phyloP scores from a whole-genome alignment of 2,888 invertebrate genomes.

The Hyposoter didymator region DNA sequence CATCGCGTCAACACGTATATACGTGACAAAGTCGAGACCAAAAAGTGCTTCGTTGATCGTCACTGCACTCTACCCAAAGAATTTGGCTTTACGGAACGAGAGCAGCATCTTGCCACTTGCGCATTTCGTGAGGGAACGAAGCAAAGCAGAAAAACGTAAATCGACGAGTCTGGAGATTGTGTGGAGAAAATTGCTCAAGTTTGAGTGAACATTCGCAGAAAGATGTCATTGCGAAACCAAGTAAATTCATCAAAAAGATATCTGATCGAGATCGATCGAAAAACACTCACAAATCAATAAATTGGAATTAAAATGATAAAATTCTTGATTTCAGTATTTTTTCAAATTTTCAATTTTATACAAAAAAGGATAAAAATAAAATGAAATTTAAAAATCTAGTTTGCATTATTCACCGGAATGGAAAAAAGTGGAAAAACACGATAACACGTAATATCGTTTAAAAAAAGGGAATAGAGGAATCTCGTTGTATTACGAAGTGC shows the following conservation, averaged over 20 bases:
- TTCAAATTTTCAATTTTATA: background rate
- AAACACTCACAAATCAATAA: background rate
- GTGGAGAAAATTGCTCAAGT: constrained; percentile 26
- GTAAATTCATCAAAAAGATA: background rate
- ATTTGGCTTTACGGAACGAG: constrained; percentile 21
- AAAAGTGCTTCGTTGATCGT: constrained; percentile 22
- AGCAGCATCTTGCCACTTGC: constrained; percentile 27
- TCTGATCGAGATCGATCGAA: background rate
- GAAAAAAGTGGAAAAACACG: background rate
- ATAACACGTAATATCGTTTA: background rate
- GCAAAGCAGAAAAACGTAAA: background rate
- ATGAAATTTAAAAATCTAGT: background rate
- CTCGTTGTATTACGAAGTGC: constrained; percentile 1
- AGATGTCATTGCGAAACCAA: background rate
- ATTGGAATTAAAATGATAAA: background rate
- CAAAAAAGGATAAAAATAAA: background rate
- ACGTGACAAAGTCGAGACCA: background rate
- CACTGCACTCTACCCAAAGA: constrained; percentile 1
- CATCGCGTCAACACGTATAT: constrained; percentile 30
- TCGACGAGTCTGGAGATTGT: background rate
- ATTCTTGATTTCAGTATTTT: background rate
- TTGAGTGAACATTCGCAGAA: constrained; percentile 10
- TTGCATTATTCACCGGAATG: background rate
- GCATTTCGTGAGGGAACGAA: constrained; percentile 25
- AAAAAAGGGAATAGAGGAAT: background rate